phyloP scores from a whole-genome alignment of 2,888 invertebrate genomes.

The Atethmia centrago region DNA sequence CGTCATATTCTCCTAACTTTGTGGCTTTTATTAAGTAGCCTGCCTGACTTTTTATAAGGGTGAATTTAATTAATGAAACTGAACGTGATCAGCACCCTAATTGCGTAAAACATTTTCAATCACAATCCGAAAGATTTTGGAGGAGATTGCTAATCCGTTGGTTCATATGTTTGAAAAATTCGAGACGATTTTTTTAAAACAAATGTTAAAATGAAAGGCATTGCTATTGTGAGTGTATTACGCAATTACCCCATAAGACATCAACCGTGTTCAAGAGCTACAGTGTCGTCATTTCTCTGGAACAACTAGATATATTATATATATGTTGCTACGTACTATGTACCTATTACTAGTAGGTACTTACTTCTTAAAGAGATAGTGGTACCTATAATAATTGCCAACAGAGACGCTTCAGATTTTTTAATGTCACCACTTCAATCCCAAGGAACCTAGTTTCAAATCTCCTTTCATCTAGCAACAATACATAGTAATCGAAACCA shows the following conservation, averaged over 20 bases:
- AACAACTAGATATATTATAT: neutral
- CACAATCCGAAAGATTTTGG: neutral
- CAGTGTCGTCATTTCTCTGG: neutral
- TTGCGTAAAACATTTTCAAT: too few species aligned
- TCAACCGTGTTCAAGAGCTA: neutral
- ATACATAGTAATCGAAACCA: slow-evolving; percentile 8
- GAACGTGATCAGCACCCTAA: neutral
- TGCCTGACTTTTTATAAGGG: neutral
- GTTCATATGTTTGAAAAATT: too few species aligned
- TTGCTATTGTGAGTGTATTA: neutral
- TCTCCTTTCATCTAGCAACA: neutral
- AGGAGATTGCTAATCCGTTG: neutral
- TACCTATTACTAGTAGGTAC: neutral
- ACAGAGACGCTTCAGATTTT: too few species aligned
- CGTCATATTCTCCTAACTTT: neutral
- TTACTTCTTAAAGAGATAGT: neutral
- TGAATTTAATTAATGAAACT: neutral
- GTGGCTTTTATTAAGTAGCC: neutral
- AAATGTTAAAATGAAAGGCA: neutral
- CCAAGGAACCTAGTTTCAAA: neutral
- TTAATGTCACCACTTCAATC: neutral
- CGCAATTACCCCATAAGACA: neutral
- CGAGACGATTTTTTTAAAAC: too few species aligned
- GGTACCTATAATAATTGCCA: neutral
- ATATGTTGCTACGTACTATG: too few species aligned